These are phyloP conservation scores for Micrasema minimum DNA, from an alignment of 1,140 invertebrate genomes.

Conservation along the genomic window DNA sequence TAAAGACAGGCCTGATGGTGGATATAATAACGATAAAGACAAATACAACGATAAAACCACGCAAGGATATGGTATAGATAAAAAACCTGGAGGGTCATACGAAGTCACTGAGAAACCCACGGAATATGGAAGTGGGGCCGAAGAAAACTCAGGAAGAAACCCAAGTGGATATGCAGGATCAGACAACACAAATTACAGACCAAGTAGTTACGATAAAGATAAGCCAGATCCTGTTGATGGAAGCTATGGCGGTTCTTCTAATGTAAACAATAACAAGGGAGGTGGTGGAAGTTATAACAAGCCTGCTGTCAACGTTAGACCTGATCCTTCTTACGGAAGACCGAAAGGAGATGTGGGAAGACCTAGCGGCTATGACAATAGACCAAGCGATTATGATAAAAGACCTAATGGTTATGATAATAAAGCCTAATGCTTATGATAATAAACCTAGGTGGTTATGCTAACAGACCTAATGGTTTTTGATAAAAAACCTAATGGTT, in stretches of 20 bases:
- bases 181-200: conserved; percentile 9
- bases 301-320: not conserved
- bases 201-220: conserved; percentile 30
- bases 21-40: conserved; percentile 32
- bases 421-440: conserved; percentile 25
- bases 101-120: conserved; percentile 15
- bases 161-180: conserved; percentile 11
- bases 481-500: conserved; percentile 8
- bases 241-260: conserved; percentile 29
- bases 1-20: conserved; percentile 33
- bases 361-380: conserved; percentile 19
- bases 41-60: conserved; percentile 21
- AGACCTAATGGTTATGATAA: conserved; percentile 8
- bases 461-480: conserved; percentile 27
- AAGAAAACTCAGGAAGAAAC: not conserved
- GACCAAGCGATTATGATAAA: not conserved
- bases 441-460: conserved; percentile 6
- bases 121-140: conserved; percentile 18
- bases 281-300: conserved; percentile 7
- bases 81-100: conserved; percentile 8
- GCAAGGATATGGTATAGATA: conserved; percentile 23
- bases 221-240: conserved; percentile 39
- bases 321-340: conserved; percentile 24
- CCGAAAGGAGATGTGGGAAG: conserved; percentile 24
- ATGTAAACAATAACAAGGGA: conserved; percentile 16